These are phyloP conservation scores for Oryzias sinensis DNA, from an alignment of 2,797 vertebrate species.

Conservation along the genomic window DNA sequence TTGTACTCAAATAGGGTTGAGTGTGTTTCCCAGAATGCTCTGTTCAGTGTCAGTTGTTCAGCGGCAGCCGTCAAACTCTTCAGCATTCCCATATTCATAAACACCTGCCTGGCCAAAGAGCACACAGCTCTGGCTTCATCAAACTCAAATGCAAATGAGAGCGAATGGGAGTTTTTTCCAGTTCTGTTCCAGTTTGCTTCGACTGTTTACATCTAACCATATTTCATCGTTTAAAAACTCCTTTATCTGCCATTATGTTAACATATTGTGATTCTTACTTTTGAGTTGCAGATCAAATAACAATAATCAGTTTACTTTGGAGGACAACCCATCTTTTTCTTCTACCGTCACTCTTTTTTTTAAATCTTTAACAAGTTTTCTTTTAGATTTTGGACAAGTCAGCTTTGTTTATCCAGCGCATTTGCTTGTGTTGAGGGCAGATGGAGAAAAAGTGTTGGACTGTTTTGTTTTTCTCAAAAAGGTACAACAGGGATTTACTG, in stretches of 20 bases:
- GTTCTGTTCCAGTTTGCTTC: too few species aligned
- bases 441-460: neutral
- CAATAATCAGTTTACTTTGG: too few species aligned
- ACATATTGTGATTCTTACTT: too few species aligned
- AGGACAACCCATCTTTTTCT: too few species aligned
- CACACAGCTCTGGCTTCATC: neutral
- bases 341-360: too few species aligned
- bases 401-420: neutral
- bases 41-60: constrained; percentile 13
- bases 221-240: too few species aligned
- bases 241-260: too few species aligned
- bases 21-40: constrained; percentile 25
- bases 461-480: neutral
- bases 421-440: too few species aligned
- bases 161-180: too few species aligned
- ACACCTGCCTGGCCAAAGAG: neutral
- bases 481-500: neutral
- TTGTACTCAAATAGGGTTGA: constrained; percentile 8
- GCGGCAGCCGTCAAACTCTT: constrained; percentile 10
- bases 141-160: constrained; percentile 2
- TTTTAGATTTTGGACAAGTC: neutral
- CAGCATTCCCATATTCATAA: neutral
- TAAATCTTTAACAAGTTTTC: neutral
- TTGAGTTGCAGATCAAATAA: too few species aligned
- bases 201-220: too few species aligned